A percentile compares a stretch with the other conserved stretches of the same genome.
Conservation (phyloP, 2,797 vertebrate species). For the Melopsittacus undulatus region DNA sequence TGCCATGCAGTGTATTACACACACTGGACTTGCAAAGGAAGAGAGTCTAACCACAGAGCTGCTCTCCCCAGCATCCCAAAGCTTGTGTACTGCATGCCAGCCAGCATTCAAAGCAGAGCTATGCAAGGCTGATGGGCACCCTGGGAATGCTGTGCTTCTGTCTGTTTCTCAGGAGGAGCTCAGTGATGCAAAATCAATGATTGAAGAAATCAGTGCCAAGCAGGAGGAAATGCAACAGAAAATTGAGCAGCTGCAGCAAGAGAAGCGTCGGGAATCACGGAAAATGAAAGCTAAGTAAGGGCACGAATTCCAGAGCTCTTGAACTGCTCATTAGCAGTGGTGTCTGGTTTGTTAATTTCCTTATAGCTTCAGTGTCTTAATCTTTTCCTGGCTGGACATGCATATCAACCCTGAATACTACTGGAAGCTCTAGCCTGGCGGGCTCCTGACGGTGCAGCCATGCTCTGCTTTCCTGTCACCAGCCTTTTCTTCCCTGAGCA, state of each 20-base stretch:
- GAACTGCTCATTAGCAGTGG: background rate
- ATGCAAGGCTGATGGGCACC: background rate
- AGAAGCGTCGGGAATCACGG: constrained; percentile 81
- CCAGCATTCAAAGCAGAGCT: background rate
- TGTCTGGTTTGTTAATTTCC: background rate
- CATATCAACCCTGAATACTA: background rate
- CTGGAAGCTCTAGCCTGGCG: background rate
- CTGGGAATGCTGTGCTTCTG: background rate
- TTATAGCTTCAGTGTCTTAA: background rate
- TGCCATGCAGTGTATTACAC: background rate
- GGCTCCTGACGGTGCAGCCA: background rate
- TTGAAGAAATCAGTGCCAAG: constrained; percentile 87
- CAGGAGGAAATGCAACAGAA: constrained; percentile 90
- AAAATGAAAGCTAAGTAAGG: constrained; percentile 84
- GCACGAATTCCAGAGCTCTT: background rate
- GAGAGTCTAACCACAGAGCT: background rate
- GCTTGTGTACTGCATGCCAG: background rate
- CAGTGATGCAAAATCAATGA: constrained; percentile 86
- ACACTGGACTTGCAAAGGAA: background rate
- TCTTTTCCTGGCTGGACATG: background rate
- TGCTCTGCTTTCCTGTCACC: background rate
- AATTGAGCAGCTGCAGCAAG: constrained; percentile 86
- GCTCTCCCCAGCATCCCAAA: background rate
- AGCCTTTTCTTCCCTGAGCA: background rate
- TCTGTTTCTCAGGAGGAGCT: constrained; percentile 87